Base-by-base conservation (phyloP, 2,888 invertebrate species). In the Mimumesa dahlbomi region DNA sequence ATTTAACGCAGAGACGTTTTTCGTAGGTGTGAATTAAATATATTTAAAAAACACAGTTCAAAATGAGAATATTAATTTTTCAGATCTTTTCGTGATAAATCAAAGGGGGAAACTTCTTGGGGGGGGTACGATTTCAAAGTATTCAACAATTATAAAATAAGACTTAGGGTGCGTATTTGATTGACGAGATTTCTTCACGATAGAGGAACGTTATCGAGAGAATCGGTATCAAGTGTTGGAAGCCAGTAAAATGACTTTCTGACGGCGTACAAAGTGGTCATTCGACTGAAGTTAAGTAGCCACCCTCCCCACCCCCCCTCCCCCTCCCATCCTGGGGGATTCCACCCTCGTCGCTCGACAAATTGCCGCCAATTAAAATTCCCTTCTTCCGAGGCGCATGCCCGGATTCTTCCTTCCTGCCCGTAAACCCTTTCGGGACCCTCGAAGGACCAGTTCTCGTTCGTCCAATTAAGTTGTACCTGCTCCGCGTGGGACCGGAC, bases 391-490 rank as follows among this genome's bases (percentile, higher is more conserved):
- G 69, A 63, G 67, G 64, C 64, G 62, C 75, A 82, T 70, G 66
- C 54, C 61, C 58, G 63, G 48, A 46, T 54, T 66, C 54, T 61
- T 57, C 54, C 57, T 67, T 59, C 43, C 56, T 21, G 38, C 54
- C 29, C 54, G 22, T 62, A 58, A 29, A 42, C 40, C 36, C 38
- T 21, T 38, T 54, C n/a, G n/a, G 25, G 45, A 49, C 64, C 63
- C 58, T 53, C 78, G 59, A 64, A 79, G 78, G 85, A 86, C 86
- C 85, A 85, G 84, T 84, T 85, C 34, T 85, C 34, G 71, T 42
- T 82, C 76, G 73, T 77, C 87, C 87, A 88, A 88, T 88, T 88
- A 88, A 88, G 86, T 87, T 86, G 88, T 87, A 85, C 75, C 58
- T 77, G 74, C 74, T 64, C 75, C 72, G 74, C 38, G 57, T 45